A percentile compares a stretch with the other conserved stretches of the same genome.
Evolutionary conservation across 1,140 invertebrate genomes (phyloP).

Genomic region (Neotoxoptera formosana): DNA sequence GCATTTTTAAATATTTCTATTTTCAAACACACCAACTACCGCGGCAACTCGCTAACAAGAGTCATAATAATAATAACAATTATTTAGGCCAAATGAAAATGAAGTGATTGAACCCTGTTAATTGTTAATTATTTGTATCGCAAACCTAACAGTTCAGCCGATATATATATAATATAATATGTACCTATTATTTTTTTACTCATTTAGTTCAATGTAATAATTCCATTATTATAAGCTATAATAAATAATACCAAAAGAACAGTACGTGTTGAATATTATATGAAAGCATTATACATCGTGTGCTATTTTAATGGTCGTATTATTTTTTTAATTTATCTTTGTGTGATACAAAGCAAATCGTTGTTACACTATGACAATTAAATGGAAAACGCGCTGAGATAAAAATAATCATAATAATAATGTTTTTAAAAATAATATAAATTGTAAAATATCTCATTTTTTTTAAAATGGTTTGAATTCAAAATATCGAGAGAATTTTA

Average conservation of each 20-base stretch:
- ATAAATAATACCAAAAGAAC: background rate
- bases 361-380: constrained; percentile 4
- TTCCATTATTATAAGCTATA: constrained; percentile 6
- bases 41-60: background rate
- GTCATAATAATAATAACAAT: too few relatives aligned
- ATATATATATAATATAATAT: background rate
- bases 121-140: background rate
- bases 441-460: background rate
- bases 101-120: constrained; percentile 40
- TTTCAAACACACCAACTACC: background rate
- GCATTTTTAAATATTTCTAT: constrained; percentile 37
- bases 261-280: background rate
- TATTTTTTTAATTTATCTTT: background rate
- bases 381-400: background rate
- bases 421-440: background rate
- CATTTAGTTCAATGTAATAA: background rate
- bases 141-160: background rate
- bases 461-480: background rate
- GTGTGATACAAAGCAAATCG: background rate
- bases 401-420: background rate
- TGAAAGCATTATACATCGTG: background rate
- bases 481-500: background rate
- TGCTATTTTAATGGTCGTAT: background rate
- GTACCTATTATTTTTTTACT: background rate
- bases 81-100: constrained; percentile 49